Evolutionary conservation across 2,113 vertebrate species (phyloP).

Genomic region (Leucopsar rothschildi): DNA sequence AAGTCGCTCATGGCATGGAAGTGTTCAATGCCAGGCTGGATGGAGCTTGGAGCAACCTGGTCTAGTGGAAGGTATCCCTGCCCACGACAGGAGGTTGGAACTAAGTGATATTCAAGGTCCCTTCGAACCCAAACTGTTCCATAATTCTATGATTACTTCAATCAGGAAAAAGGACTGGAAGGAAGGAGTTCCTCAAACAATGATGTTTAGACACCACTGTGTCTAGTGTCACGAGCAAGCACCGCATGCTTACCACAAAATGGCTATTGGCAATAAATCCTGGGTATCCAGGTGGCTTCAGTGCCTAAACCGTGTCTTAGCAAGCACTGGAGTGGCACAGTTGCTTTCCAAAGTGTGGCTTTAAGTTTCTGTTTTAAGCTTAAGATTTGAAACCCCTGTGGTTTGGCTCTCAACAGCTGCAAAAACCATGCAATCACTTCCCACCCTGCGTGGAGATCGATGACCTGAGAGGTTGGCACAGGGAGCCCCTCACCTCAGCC

Average conservation of each 20-base stretch:
- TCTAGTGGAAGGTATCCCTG: neutral
- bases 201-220: fast-evolving
- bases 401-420: neutral
- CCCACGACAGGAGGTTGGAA: neutral
- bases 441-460: neutral
- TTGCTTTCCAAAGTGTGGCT: neutral
- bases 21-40: neutral
- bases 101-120: neutral
- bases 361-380: neutral
- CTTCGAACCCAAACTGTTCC: neutral
- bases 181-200: neutral
- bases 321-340: neutral
- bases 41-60: neutral
- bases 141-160: neutral
- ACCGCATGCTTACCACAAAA: neutral
- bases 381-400: neutral
- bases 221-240: neutral
- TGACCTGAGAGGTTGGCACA: neutral
- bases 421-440: neutral
- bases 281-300: neutral
- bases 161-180: neutral
- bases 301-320: neutral
- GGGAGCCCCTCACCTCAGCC: neutral
- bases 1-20: neutral
- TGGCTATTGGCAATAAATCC: neutral